These are phyloP conservation scores for Amphipyra tragopoginis DNA, from an alignment of 2,888 invertebrate species.

Conservation along the genomic window DNA sequence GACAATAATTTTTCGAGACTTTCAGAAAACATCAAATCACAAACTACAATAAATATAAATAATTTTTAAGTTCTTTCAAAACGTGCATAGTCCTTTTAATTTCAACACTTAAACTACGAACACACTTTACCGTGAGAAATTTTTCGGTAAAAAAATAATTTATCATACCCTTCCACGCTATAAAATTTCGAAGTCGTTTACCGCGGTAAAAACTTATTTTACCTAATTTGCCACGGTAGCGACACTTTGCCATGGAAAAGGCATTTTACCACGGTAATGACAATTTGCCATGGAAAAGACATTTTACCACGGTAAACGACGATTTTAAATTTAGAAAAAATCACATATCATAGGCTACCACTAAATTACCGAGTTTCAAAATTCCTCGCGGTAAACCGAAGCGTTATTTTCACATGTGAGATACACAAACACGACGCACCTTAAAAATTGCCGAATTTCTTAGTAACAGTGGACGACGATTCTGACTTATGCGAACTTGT, in stretches of 20 bases:
- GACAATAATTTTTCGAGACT: constrained; percentile 22
- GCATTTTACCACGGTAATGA: constrained; percentile 13
- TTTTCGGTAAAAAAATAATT: background rate
- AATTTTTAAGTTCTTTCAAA: constrained; percentile 41
- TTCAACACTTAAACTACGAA: constrained; percentile 43
- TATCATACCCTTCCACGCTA: no score
- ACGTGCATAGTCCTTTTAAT: constrained; percentile 48
- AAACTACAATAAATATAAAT: constrained; percentile 54
- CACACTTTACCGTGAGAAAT: constrained; percentile 30
- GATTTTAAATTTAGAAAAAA: no score
- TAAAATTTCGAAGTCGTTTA: constrained; percentile 2
- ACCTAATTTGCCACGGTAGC: constrained; percentile 16
- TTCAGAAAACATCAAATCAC: constrained; percentile 43
- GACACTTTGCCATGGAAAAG: background rate
- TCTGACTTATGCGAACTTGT: constrained; percentile 91
- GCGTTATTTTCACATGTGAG: constrained; percentile 16
- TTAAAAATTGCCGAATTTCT: constrained; percentile 88
- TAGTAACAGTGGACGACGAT: constrained; percentile 89
- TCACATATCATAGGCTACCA: no score
- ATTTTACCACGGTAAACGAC: no score
- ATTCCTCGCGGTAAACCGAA: constrained; percentile 40
- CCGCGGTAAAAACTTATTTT: constrained; percentile 10
- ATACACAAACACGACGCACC: constrained; percentile 62
- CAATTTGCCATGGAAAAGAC: no score
- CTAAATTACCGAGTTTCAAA: background rate